Percentiles rank a stretch among this genome's conserved stretches.
phyloP scores from a whole-genome alignment of 1,140 invertebrate genomes.

The Metopolophium dirhodum region DNA sequence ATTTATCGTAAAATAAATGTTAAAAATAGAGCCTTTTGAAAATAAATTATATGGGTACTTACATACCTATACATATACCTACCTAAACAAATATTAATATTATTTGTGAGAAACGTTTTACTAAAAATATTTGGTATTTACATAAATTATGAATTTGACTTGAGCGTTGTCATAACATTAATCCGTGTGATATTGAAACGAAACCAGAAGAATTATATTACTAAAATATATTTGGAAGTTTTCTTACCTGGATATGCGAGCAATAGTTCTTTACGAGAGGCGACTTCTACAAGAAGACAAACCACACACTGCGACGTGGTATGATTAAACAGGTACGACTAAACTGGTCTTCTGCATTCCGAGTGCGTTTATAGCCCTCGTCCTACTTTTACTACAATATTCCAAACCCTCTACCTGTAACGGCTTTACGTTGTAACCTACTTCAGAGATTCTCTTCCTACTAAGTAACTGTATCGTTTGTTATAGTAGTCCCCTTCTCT shows the following conservation, averaged over 20 bases:
- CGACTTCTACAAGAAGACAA: background rate
- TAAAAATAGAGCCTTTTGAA: no score
- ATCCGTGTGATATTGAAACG: background rate
- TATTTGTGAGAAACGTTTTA: background rate
- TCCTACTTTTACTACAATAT: conserved; percentile 37
- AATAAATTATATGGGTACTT: background rate
- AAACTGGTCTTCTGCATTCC: conserved; percentile 10
- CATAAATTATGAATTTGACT: background rate
- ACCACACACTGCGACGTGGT: background rate
- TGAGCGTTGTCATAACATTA: background rate
- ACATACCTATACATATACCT: no score
- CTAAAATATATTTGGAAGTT: background rate
- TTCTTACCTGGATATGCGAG: background rate
- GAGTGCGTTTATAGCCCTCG: background rate
- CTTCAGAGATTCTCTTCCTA: background rate
- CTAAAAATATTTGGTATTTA: background rate
- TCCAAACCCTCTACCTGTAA: background rate
- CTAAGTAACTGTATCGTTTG: conserved; percentile 10
- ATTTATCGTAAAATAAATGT: background rate
- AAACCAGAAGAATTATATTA: background rate
- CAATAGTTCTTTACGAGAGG: no score
- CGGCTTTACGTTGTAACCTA: conserved; percentile 24
- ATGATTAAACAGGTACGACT: background rate
- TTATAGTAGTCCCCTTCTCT: conserved; percentile 15
- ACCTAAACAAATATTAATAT: background rate